A percentile compares a stretch with the other conserved stretches of the same genome.
Conservation (phyloP, 1,140 invertebrate species). For the Euura lappo region DNA sequence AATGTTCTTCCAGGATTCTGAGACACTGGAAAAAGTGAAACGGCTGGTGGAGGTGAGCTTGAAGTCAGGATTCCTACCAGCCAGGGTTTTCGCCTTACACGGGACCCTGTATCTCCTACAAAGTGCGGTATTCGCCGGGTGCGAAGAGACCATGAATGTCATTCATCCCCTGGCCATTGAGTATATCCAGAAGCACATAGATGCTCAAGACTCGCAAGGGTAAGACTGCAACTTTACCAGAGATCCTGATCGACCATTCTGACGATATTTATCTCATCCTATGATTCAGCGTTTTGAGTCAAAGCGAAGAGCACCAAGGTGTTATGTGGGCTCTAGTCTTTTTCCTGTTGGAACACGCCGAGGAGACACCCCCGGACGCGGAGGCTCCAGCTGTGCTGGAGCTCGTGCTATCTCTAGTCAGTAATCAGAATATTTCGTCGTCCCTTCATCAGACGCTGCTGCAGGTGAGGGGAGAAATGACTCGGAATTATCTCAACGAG, state of each 20-base stretch:
- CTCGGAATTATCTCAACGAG: neutral
- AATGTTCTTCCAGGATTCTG: constrained; percentile 54
- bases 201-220: constrained; percentile 57
- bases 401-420: constrained; percentile 52
- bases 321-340: constrained; percentile 74
- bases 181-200: constrained; percentile 72
- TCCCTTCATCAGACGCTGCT: constrained; percentile 57
- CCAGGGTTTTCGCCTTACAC: constrained; percentile 72
- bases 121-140: constrained; percentile 66
- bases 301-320: constrained; percentile 70
- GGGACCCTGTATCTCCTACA: constrained; percentile 80
- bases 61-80: constrained; percentile 70
- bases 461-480: constrained; percentile 44
- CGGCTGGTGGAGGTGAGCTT: constrained; percentile 70
- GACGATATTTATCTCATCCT: constrained; percentile 39
- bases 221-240: constrained; percentile 40
- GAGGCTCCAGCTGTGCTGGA: constrained; percentile 55
- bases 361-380: constrained; percentile 52
- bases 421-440: constrained; percentile 48
- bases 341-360: constrained; percentile 70
- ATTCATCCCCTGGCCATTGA: constrained; percentile 71
- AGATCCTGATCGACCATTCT: neutral
- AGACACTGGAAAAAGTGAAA: constrained; percentile 67
- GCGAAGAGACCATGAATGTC: constrained; percentile 66
- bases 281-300: constrained; percentile 57